Evolutionary conservation across 2,797 vertebrate species (phyloP), one percentile per base, ranked within the genome.

Genomic region (Scleropages formosus): DNA sequence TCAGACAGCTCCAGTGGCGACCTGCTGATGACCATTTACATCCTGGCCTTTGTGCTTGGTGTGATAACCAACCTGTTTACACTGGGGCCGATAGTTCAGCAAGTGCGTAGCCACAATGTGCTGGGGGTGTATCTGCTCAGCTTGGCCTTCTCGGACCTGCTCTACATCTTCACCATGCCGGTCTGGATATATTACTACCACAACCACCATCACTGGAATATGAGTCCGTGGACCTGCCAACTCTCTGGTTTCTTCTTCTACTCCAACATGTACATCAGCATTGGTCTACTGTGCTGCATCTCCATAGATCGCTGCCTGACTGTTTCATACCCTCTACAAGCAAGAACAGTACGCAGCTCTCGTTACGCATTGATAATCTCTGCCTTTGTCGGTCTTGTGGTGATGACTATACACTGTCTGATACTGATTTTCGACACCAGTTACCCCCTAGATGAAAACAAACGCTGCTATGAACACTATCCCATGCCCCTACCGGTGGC

Each of bases 201-300:
- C 6, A 51, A 78, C 0, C 51, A 90, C 78, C 93, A 94, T 80
- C 4, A 15, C 0, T 94, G 92, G 93, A 0, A 0, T 10, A 82
- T 94, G 0, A 76, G 88, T 1, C 20, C 1, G 0, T 0, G 0
- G 0, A 77, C 87, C 39, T 94, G 93, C 79, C 86, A 82, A 8
- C 2, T 93, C 2, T 87, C 87, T 0, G 93, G 93, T 47, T 94
- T 94, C 76, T 69, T 94, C 71, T 94, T 91, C 85, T 94, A 94
- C 86, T 89, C 92, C 79, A 94, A 94, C 84, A 90, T 92, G 87
- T 94, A 94, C 79, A 87, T 91, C 80, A 93, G 93, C 82, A 92
- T 91, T 80, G 90, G 53, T 78, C 84, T 94, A 53, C 91, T 94
- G 56, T 94, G 92, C 82, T 92, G 91, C n/a, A 93, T 94, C 84